Conservation (phyloP, 2,113 vertebrate genomes). For the Cyanistes caeruleus region DNA sequence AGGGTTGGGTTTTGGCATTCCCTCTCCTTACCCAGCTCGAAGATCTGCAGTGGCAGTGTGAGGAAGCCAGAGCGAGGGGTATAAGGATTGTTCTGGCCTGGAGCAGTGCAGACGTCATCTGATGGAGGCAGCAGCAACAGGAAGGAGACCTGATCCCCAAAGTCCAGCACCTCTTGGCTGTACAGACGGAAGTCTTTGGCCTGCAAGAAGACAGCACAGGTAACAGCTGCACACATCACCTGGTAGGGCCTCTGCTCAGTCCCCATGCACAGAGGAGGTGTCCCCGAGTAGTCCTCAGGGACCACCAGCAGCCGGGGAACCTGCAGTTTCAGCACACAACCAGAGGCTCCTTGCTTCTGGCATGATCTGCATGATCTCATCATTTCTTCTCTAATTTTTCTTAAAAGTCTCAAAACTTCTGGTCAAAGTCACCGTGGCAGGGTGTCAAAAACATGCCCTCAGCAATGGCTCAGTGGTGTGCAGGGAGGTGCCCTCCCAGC, state of each 20-base stretch:
- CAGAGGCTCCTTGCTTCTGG: neutral
- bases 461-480: rapidly evolving
- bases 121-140: conserved; percentile 87
- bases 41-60: conserved; percentile 88
- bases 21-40: conserved; percentile 84
- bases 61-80: conserved; percentile 85
- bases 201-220: conserved; percentile 57
- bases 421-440: neutral
- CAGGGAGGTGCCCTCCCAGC: neutral
- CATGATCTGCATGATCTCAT: neutral
- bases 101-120: conserved; percentile 87
- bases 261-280: neutral
- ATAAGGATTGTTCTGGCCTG: conserved; percentile 88
- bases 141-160: conserved; percentile 87
- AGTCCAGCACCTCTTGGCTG: conserved; percentile 89
- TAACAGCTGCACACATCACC: neutral
- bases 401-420: neutral
- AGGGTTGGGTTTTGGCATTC: neutral
- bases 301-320: neutral
- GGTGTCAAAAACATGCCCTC: neutral
- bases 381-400: neutral
- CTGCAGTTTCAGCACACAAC: neutral
- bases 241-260: neutral
- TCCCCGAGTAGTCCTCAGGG: neutral
- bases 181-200: conserved; percentile 90